These are phyloP conservation scores for Stegostoma tigrinum DNA, from an alignment of 2,113 vertebrate species.

Conservation along the genomic window DNA sequence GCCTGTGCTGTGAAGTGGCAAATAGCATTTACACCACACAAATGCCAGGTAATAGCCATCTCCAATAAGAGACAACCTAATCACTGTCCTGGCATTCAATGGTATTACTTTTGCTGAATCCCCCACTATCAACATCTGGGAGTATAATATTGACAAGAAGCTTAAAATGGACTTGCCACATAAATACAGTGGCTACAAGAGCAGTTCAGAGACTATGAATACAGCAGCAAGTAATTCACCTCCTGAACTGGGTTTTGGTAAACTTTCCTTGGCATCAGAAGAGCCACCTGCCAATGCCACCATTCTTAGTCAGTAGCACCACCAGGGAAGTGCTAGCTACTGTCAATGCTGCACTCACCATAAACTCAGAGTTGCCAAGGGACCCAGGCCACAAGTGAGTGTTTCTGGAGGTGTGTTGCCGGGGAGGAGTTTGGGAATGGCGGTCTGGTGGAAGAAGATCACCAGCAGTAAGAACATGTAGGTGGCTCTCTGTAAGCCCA, in stretches of 20 bases:
- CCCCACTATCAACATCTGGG: background rate
- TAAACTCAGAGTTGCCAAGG: background rate
- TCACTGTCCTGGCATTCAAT: background rate
- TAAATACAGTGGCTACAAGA: too few relatives aligned
- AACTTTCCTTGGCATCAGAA: background rate
- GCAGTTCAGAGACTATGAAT: too few relatives aligned
- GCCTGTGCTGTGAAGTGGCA: background rate
- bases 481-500: background rate
- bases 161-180: too few relatives aligned
- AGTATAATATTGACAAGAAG: background rate
- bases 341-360: background rate
- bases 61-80: too few relatives aligned
- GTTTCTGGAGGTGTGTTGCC: too few relatives aligned
- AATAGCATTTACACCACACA: too few relatives aligned
- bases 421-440: too few relatives aligned
- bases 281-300: background rate
- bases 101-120: background rate
- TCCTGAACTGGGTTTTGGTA: too few relatives aligned
- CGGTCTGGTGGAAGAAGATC: background rate
- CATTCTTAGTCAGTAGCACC: background rate
- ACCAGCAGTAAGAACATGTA: background rate
- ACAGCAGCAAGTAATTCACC: too few relatives aligned
- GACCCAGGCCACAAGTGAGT: background rate
- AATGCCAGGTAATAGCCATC: background rate
- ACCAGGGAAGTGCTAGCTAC: background rate